Base-by-base conservation (phyloP, 2,797 vertebrate genomes). In the Sebastes steindachneri region DNA sequence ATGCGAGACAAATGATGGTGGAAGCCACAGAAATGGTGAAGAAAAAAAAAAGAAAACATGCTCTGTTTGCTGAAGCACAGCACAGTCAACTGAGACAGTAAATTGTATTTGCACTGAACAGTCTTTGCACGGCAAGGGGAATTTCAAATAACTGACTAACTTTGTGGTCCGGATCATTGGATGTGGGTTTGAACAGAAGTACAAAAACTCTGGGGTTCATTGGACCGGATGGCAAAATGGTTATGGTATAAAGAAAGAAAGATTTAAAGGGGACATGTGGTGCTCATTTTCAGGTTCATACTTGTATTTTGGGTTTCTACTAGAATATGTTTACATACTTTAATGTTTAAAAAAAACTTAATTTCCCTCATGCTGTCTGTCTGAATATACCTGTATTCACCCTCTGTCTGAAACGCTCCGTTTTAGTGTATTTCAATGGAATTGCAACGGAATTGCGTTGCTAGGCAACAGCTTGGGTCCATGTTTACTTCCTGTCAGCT, bases 81-180 rank as follows among this genome's bases (percentile, higher is more conserved):
- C 45, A 51, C 17, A n/a, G 25, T 45, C 57, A 72, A 25, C 60
- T 45, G 65, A 88, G 57, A 74, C 21, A 26, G 2, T 53, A 59
- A 73, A 67, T 53, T 64, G 8, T 51, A 66, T 63, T 67, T 66
- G 66, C 51, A 58, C 51, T 33, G 7, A 73, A 63, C 25, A 17
- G 26, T 58, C 77, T 83, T 53, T 64, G 60, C 58, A 73, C 58
- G 68, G 68, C 31, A 41, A n/a, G 37, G 37, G 9, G 73, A 26
- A 75, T 80, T 68, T 71, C 12, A 60, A 72, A 35, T 71, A 63
- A 58, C 23, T 37, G 37, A 71, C 3, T 9, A 41, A 41, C 77
- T 80, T 71, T 41, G 71, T 31, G 26, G 55, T 75, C 14, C 45
- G 70, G 26, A 72, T 63, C 26, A 51, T 6, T 66, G 62, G 19